phyloP scores from a whole-genome alignment of 2,797 vertebrate genomes.

The Neosilurus mollespiculum region DNA sequence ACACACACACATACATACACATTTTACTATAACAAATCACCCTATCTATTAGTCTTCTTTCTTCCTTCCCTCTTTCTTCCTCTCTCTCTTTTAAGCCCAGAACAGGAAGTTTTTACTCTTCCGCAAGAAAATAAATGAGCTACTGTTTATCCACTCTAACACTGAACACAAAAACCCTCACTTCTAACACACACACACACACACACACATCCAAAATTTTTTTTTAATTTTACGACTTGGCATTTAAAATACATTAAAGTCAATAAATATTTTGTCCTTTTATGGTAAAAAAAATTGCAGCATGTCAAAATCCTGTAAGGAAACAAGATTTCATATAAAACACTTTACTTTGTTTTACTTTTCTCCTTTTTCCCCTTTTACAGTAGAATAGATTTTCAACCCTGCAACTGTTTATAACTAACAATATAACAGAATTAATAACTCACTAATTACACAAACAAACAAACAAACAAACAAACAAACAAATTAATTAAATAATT shows the following conservation, averaged over 20 bases:
- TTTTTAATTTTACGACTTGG: background rate
- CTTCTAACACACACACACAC: background rate
- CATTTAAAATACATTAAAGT: background rate
- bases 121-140: too few relatives aligned
- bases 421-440: too few relatives aligned
- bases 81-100: background rate
- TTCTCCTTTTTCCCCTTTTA: background rate
- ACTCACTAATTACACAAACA: too few relatives aligned
- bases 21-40: too few relatives aligned
- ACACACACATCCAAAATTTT: background rate
- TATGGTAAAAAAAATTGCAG: slow-evolving; percentile 5
- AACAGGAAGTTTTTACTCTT: background rate
- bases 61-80: slow-evolving; percentile 21
- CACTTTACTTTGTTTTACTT: background rate
- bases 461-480: background rate
- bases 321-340: background rate
- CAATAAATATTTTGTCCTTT: slow-evolving; percentile 16
- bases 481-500: background rate
- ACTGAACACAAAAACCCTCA: background rate
- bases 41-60: too few relatives aligned
- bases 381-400: background rate
- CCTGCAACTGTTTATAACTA: background rate
- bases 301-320: background rate
- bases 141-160: too few relatives aligned
- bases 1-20: background rate